These are phyloP conservation scores for Oryzaephilus surinamensis DNA, from an alignment of 1,140 invertebrate genomes.

Conservation along the genomic window DNA sequence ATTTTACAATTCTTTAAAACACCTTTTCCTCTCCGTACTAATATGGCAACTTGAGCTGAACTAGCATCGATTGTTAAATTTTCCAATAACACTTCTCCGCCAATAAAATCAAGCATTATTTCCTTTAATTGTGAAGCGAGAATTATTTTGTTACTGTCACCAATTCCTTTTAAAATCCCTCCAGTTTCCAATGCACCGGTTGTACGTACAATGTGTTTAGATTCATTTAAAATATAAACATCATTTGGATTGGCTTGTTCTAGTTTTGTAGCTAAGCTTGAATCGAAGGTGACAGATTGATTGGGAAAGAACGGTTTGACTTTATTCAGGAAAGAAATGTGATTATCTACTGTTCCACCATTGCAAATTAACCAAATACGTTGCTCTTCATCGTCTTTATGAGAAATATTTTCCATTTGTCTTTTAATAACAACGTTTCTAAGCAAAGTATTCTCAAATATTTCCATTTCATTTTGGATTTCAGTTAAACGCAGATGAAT, in stretches of 20 bases:
- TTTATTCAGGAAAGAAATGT: slow-evolving; percentile 37
- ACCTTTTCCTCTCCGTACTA: slow-evolving; percentile 33
- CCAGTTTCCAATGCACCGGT: slow-evolving; percentile 40
- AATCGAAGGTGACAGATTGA: slow-evolving; percentile 33
- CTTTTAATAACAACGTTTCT: slow-evolving; percentile 37
- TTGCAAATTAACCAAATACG: slow-evolving; percentile 43
- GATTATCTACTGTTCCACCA: slow-evolving; percentile 37
- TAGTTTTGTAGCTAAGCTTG: slow-evolving; percentile 38
- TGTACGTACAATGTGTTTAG: slow-evolving; percentile 35
- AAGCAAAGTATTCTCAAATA: slow-evolving; percentile 48
- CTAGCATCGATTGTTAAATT: slow-evolving; percentile 38
- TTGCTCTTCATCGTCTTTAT: slow-evolving; percentile 9
- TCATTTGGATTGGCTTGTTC: slow-evolving; percentile 36
- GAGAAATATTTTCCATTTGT: slow-evolving; percentile 15
- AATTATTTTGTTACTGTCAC: slow-evolving; percentile 22
- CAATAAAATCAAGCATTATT: slow-evolving; percentile 35
- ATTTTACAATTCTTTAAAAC: slow-evolving; percentile 34
- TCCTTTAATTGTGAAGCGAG: slow-evolving; percentile 35
- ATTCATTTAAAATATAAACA: slow-evolving; percentile 38
- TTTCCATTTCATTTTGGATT: slow-evolving; percentile 49
- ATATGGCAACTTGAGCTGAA: slow-evolving; percentile 34
- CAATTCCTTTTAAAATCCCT: slow-evolving; percentile 38
- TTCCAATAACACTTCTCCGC: slow-evolving; percentile 32
- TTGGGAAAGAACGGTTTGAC: slow-evolving; percentile 34
- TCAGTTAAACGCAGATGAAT: slow-evolving; percentile 46